These are phyloP conservation scores for Chelonia mydas DNA, from an alignment of 2,797 vertebrate species.

Conservation along the genomic window DNA sequence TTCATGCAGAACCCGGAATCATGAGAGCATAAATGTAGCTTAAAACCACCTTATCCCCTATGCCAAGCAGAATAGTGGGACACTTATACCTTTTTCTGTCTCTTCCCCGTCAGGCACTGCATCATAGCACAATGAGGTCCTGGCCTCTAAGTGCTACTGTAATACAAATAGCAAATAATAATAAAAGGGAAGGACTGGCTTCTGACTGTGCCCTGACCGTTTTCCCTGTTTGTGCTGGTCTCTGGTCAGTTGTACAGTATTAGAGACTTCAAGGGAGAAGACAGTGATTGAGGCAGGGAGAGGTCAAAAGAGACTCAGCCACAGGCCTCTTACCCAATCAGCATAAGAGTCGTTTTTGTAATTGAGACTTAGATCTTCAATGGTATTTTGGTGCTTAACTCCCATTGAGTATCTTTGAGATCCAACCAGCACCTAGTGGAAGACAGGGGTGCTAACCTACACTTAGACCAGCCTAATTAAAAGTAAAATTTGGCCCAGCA, in stretches of 20 bases:
- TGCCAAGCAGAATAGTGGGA: background rate
- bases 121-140: background rate
- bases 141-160: background rate
- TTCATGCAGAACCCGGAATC: constrained; percentile 10
- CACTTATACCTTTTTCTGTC: background rate
- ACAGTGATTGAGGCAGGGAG: background rate
- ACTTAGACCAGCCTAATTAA: background rate
- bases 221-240: background rate
- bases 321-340: background rate
- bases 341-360: background rate
- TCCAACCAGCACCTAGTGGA: background rate
- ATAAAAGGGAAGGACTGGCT: background rate
- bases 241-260: no score
- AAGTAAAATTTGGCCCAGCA: background rate
- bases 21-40: constrained; percentile 18
- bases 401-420: background rate
- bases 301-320: background rate
- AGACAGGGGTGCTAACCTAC: background rate
- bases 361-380: background rate
- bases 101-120: background rate
- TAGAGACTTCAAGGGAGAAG: background rate
- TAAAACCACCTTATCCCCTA: background rate
- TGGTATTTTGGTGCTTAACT: background rate
- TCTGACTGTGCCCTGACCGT: background rate
- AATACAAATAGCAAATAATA: background rate